phyloP scores from a whole-genome alignment of 92 coral and sea anemone species.

The Epizoanthus illoricatus region DNA sequence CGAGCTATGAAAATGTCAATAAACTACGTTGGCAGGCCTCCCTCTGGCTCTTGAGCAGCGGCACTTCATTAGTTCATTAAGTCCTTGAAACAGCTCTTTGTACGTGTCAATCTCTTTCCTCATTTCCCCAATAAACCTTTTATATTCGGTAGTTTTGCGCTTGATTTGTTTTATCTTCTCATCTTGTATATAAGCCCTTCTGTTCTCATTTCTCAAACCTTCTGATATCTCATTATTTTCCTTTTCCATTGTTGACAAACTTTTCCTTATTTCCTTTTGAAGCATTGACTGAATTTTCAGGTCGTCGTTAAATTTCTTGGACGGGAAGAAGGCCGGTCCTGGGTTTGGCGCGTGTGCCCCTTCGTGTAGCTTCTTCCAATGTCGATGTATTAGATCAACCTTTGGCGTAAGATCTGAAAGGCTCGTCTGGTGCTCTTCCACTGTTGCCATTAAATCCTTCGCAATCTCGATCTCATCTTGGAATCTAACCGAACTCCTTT shows the following conservation, averaged over 20 bases:
- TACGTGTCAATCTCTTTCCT: conserved; percentile 72
- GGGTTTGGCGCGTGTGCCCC: conserved; percentile 32
- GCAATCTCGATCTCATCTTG: conserved; percentile 34
- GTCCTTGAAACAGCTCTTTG: conserved; percentile 45
- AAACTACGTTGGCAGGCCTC: background rate
- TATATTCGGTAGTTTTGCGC: conserved; percentile 4
- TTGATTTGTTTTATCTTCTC: conserved; percentile 20
- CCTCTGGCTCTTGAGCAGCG: conserved; percentile 15
- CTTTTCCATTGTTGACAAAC: conserved; percentile 32
- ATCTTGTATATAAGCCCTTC: conserved; percentile 30
- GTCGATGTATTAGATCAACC: conserved; percentile 23
- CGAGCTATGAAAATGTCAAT: background rate
- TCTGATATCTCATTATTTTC: conserved; percentile 31
- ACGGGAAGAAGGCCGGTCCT: conserved; percentile 23
- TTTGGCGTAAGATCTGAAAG: conserved; percentile 26
- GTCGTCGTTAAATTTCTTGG: conserved; percentile 35
- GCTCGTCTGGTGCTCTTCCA: conserved; percentile 14
- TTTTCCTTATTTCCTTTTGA: conserved; percentile 30
- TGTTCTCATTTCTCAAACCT: conserved; percentile 32
- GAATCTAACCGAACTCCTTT: conserved; percentile 26
- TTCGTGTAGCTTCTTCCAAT: conserved; percentile 36
- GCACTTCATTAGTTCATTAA: conserved; percentile 64
- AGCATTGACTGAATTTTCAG: conserved; percentile 37
- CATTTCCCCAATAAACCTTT: conserved; percentile 43
- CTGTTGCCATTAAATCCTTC: conserved; percentile 20